A percentile compares a stretch with the other conserved stretches of the same genome.
These are phyloP conservation scores for Chloropsis hardwickii DNA, from an alignment of 2,113 vertebrate species.

Conservation along the genomic window DNA sequence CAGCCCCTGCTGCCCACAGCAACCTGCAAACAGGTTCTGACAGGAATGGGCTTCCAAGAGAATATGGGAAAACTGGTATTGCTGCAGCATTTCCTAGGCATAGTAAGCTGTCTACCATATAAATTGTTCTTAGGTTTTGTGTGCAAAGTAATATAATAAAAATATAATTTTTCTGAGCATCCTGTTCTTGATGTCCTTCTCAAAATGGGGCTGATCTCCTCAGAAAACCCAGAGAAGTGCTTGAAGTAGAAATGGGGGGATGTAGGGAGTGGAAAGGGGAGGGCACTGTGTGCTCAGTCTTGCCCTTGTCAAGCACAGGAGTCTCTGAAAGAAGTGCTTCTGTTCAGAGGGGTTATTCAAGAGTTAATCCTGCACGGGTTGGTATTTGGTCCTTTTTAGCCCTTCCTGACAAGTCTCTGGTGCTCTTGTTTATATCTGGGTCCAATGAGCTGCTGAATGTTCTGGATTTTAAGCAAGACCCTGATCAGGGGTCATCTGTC, in stretches of 20 bases:
- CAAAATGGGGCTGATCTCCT: neutral
- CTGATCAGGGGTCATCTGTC: neutral
- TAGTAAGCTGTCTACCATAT: neutral
- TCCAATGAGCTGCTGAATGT: neutral
- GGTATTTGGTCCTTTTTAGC: neutral
- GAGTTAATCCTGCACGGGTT: neutral
- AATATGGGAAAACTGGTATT: neutral
- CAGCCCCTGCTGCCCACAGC: neutral
- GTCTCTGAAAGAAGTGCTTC: neutral
- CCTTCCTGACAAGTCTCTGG: neutral
- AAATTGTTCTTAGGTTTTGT: neutral
- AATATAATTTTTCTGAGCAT: neutral
- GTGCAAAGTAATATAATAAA: neutral
- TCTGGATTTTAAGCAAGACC: neutral
- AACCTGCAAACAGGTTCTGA: neutral
- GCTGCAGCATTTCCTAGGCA: neutral
- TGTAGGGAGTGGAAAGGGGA: neutral
- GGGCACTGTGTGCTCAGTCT: fast-evolving
- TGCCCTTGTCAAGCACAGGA: neutral
- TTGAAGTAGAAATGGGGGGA: neutral
- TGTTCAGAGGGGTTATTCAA: neutral
- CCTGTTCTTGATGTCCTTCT: fast-evolving
- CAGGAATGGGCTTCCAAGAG: neutral
- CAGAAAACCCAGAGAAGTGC: neutral
- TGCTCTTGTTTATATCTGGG: neutral